Percentiles rank a stretch among this genome's conserved stretches.
These are phyloP conservation scores for Etia nguti DNA, from an alignment of 2,113 vertebrate species.

Conservation along the genomic window DNA sequence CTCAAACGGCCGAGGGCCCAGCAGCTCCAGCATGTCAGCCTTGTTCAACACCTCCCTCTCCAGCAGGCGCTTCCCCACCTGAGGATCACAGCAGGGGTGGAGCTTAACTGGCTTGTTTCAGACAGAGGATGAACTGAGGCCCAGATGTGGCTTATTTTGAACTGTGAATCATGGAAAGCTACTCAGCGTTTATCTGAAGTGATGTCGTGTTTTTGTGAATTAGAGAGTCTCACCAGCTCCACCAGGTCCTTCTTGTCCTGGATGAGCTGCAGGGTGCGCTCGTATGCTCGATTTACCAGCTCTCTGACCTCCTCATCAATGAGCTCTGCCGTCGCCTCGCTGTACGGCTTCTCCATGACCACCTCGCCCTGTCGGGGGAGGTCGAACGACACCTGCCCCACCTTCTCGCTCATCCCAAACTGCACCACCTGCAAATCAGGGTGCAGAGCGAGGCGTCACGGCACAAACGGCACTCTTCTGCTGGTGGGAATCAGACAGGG, in stretches of 20 bases:
- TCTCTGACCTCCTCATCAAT: constrained; percentile 88
- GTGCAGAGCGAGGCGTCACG: not conserved
- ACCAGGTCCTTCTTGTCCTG: constrained; percentile 83
- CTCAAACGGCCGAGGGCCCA: constrained; percentile 87
- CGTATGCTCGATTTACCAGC: constrained; percentile 82
- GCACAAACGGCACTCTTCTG: not conserved
- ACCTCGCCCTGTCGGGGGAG: constrained; percentile 92
- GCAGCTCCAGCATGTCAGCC: constrained; percentile 89
- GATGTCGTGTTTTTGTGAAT: not conserved
- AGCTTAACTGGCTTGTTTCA: not conserved
- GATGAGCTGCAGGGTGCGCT: constrained; percentile 79
- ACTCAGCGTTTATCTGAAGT: not conserved
- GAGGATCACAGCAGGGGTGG: not conserved
- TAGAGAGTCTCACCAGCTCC: constrained; percentile 80
- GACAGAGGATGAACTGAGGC: not conserved
- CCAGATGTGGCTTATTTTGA: not conserved
- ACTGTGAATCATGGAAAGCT: not conserved
- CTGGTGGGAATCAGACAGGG: not conserved
- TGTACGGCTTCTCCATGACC: constrained; percentile 96
- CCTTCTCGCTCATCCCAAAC: constrained; percentile 96
- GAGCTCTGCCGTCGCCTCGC: constrained; percentile 89
- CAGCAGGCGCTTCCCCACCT: constrained; percentile 89
- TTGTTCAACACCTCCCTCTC: constrained; percentile 96
- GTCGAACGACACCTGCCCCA: constrained; percentile 97
- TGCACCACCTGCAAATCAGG: constrained; percentile 83